Conservation (phyloP, 2,888 invertebrate species). For the Cynaeus angustus region DNA sequence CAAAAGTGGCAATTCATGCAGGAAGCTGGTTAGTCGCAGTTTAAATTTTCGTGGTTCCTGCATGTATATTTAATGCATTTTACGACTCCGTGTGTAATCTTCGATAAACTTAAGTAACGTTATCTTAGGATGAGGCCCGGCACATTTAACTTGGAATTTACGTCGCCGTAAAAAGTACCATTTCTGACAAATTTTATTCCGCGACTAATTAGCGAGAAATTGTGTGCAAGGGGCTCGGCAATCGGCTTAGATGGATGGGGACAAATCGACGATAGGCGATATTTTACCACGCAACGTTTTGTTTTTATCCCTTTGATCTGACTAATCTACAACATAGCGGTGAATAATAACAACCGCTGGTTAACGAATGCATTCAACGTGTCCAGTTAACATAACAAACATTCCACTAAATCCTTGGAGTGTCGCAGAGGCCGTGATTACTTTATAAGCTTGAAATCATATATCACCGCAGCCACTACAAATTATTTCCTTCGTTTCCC, state of each 20-base stretch:
- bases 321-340: constrained; percentile 56
- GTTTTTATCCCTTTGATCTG: constrained; percentile 56
- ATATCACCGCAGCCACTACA: constrained; percentile 61
- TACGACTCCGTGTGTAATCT: constrained; percentile 24
- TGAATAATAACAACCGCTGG: constrained; percentile 56
- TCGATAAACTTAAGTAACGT: constrained; percentile 34
- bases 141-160: constrained; percentile 36
- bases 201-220: constrained; percentile 34
- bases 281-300: constrained; percentile 53
- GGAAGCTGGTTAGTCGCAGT: too few relatives aligned
- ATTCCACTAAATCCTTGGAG: constrained; percentile 63
- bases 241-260: constrained; percentile 11
- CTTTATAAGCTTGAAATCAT: constrained; percentile 62
- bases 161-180: constrained; percentile 30
- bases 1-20: too few relatives aligned
- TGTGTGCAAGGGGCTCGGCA: constrained; percentile 7
- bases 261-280: constrained; percentile 38
- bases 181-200: constrained; percentile 34
- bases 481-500: constrained; percentile 59
- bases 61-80: too few relatives aligned
- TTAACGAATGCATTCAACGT: constrained; percentile 57
- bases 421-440: constrained; percentile 63
- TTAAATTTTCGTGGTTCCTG: too few relatives aligned
- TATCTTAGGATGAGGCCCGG: constrained; percentile 8
- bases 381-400: constrained; percentile 60